Conservation (phyloP, 1,140 invertebrate species). For the Drosophila cardini region DNA sequence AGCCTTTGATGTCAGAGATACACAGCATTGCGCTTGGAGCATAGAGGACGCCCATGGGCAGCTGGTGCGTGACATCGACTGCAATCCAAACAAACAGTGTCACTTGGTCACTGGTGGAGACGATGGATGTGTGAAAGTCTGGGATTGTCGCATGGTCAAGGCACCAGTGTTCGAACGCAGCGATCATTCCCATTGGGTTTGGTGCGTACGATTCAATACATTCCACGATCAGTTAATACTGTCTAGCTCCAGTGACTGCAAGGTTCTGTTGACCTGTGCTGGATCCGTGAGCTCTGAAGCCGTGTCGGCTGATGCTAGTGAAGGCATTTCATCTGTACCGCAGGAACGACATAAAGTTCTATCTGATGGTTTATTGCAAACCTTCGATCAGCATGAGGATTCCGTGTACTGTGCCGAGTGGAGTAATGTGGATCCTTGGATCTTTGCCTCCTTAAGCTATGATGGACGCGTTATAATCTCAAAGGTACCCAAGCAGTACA, state of each 20-base stretch:
- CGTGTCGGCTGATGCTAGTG: slow-evolving; percentile 26
- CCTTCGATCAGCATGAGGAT: slow-evolving; percentile 98
- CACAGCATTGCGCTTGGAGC: slow-evolving; percentile 90
- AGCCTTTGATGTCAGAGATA: slow-evolving; percentile 93
- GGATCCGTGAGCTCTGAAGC: slow-evolving; percentile 94
- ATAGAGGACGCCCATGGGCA: slow-evolving; percentile 95
- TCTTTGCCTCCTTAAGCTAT: slow-evolving; percentile 98
- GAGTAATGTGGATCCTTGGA: slow-evolving; percentile 98
- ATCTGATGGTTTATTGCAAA: slow-evolving; percentile 89
- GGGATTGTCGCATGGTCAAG: slow-evolving; percentile 94
- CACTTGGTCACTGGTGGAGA: slow-evolving; percentile 97
- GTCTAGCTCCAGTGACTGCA: slow-evolving; percentile 96
- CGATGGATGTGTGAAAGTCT: slow-evolving; percentile 97
- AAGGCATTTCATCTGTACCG: slow-evolving; percentile 15
- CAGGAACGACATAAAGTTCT: slow-evolving; percentile 87
- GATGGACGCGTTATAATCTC: slow-evolving; percentile 97
- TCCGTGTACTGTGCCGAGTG: slow-evolving; percentile 98
- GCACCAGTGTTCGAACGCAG: slow-evolving; percentile 92
- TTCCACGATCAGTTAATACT: slow-evolving; percentile 99
- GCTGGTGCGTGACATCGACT: slow-evolving; percentile 95
- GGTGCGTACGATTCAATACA: slow-evolving; percentile 96
- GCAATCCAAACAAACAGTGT: slow-evolving; percentile 98
- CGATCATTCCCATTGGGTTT: slow-evolving; percentile 99
- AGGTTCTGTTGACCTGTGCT: slow-evolving; percentile 94
- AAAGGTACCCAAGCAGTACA: slow-evolving; percentile 95